Evolutionary conservation across 2,113 vertebrate species (phyloP).

Genomic region (Aplodontia rufa): DNA sequence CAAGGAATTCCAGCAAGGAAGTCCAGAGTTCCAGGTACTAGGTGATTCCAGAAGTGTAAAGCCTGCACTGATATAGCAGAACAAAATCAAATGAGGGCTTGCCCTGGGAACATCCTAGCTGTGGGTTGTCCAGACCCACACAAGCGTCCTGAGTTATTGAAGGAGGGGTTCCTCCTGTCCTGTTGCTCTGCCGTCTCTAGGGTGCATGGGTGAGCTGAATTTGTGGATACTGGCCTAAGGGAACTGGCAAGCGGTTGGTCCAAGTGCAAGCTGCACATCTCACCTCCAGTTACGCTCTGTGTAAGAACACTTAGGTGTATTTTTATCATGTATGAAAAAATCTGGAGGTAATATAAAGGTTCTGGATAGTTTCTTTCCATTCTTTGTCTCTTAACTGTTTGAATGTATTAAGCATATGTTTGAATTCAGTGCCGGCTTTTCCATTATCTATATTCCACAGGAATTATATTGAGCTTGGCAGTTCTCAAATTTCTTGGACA

Average conservation of each 20-base stretch:
- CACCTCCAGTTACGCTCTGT: neutral
- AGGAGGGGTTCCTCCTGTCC: neutral
- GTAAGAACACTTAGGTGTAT: neutral
- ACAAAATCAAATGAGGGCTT: neutral
- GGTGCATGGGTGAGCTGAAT: rapidly evolving
- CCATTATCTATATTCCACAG: neutral
- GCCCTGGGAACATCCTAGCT: too few species aligned
- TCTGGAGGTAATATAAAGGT: neutral
- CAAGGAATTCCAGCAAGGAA: too few species aligned
- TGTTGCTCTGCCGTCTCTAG: neutral
- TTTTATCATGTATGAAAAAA: neutral
- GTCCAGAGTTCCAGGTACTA: neutral
- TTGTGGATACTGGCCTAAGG: neutral
- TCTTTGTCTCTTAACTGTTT: neutral
- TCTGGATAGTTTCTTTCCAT: neutral
- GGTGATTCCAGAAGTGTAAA: neutral
- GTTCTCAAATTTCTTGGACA: neutral
- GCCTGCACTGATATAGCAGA: neutral
- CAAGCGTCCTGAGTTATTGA: neutral
- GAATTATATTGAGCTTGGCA: neutral
- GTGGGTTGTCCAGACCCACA: rapidly evolving
- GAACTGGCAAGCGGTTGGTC: neutral
- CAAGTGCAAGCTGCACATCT: neutral
- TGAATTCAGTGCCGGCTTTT: neutral
- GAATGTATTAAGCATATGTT: neutral